These are phyloP conservation scores for Falcaria lacertinaria DNA, from an alignment of 2,888 invertebrate genomes.

Conservation along the genomic window DNA sequence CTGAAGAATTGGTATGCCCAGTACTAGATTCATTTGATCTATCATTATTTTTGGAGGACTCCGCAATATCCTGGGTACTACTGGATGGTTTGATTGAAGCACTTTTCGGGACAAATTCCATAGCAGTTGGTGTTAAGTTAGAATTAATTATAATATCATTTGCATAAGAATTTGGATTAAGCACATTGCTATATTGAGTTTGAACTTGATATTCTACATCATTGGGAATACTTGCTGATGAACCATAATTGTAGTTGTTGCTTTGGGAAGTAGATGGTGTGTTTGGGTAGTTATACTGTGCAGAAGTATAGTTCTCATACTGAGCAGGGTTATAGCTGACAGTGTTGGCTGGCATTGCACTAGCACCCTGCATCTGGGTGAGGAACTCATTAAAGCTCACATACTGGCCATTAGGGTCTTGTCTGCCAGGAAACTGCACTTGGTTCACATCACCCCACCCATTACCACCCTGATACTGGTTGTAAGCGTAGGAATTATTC, in stretches of 20 bases:
- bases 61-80: conserved; percentile 40
- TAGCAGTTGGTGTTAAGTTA: conserved; percentile 77
- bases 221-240: conserved; percentile 36
- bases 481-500: conserved; percentile 66
- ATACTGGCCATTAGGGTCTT: conserved; percentile 57
- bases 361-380: conserved; percentile 58
- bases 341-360: conserved; percentile 31
- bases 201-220: conserved; percentile 41
- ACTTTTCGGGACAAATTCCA: conserved; percentile 78
- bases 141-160: conserved; percentile 65
- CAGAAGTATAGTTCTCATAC: conserved; percentile 51
- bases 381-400: conserved; percentile 69
- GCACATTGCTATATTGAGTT: conserved; percentile 33
- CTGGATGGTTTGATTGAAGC: conserved; percentile 31
- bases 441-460: conserved; percentile 60
- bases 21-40: conserved; percentile 27
- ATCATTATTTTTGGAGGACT: conserved; percentile 29
- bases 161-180: conserved; percentile 36
- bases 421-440: conserved; percentile 51
- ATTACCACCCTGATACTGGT: conserved; percentile 54
- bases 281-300: conserved; percentile 57
- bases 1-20: conserved; percentile 40
- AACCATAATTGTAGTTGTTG: conserved; percentile 41
- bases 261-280: conserved; percentile 48
- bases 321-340: conserved; percentile 46